A percentile compares a stretch with the other conserved stretches of the same genome.
phyloP scores from a whole-genome alignment of 2,113 vertebrate species.

The Mormoops blainvillei region DNA sequence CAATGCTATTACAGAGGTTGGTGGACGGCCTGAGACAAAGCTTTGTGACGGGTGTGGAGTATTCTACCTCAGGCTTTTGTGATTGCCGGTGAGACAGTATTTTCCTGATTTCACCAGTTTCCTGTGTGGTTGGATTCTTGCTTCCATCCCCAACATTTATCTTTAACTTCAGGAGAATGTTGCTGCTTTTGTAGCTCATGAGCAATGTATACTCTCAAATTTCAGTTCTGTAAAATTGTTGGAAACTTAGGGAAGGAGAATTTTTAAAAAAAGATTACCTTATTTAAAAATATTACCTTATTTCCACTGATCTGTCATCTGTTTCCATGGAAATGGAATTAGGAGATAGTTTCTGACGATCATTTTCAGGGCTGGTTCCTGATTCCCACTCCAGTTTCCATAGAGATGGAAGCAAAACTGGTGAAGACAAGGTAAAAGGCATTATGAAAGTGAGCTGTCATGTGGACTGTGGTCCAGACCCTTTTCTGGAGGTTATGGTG shows the following conservation, averaged over 20 bases:
- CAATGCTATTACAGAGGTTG: not conserved
- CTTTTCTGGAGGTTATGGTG: not conserved
- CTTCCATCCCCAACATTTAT: slow-evolving; percentile 16
- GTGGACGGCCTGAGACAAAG: not conserved
- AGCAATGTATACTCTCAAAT: not conserved
- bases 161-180: slow-evolving; percentile 31
- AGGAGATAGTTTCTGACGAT: slow-evolving; percentile 59
- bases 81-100: not conserved
- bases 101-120: not conserved
- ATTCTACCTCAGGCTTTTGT: not conserved
- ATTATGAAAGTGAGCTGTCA: not conserved
- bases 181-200: not conserved
- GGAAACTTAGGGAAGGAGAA: slow-evolving; percentile 36
- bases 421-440: slow-evolving; percentile 20
- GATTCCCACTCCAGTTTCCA: slow-evolving; percentile 70
- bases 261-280: slow-evolving; percentile 55
- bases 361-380: slow-evolving; percentile 51
- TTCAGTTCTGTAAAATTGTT: slow-evolving; percentile 5
- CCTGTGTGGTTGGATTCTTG: not conserved
- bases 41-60: not conserved
- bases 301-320: slow-evolving; percentile 69
- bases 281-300: slow-evolving; percentile 65
- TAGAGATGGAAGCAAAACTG: slow-evolving; percentile 63
- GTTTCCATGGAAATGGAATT: slow-evolving; percentile 79
- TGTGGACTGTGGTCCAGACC: not conserved